These are phyloP conservation scores for Apogon talboti DNA, from an alignment of 2,797 vertebrate species.

Conservation along the genomic window DNA sequence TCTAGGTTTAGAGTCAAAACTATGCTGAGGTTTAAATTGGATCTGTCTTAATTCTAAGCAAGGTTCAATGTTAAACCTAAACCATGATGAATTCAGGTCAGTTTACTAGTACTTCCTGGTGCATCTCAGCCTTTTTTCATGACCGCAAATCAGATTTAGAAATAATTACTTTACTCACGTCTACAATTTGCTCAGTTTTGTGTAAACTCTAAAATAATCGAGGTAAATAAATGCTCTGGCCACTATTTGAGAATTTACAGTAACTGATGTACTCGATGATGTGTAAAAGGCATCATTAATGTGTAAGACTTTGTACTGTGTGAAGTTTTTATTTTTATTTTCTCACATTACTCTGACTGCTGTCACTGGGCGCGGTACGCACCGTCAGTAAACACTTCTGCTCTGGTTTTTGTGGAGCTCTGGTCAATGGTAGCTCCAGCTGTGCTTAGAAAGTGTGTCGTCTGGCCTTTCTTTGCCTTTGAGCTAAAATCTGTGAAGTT, in stretches of 20 bases:
- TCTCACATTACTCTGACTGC: conserved; percentile 12
- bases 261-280: conserved; percentile 1
- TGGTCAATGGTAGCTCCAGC: too few species aligned
- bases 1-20: too few species aligned
- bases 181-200: too few species aligned
- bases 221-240: neutral
- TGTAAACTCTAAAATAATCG: too few species aligned
- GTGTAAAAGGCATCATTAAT: conserved; percentile 5
- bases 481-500: conserved; percentile 7
- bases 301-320: conserved; percentile 1
- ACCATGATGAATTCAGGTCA: too few species aligned
- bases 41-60: too few species aligned
- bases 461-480: conserved; percentile 43
- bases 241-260: conserved; percentile 10
- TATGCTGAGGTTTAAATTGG: too few species aligned
- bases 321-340: conserved; percentile 1
- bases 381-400: neutral
- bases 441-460: neutral
- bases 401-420: conserved; percentile 6
- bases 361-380: neutral
- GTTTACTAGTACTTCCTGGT: too few species aligned
- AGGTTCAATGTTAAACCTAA: too few species aligned
- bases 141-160: too few species aligned
- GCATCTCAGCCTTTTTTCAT: too few species aligned
- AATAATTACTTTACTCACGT: too few species aligned